These are phyloP conservation scores for Hiodon tergisus DNA, from an alignment of 2,113 vertebrate genomes.

Conservation along the genomic window DNA sequence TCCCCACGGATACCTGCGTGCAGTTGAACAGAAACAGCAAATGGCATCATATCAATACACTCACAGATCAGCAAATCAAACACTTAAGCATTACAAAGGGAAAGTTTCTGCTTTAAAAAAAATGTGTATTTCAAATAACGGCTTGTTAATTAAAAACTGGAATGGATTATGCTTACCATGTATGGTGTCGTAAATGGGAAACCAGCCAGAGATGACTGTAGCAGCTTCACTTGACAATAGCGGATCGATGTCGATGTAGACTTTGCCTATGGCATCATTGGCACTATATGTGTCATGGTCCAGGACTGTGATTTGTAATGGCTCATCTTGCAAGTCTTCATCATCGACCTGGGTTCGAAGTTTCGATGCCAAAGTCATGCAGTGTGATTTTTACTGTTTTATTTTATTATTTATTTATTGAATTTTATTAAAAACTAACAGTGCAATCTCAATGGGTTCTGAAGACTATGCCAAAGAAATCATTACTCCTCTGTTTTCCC, in stretches of 20 bases:
- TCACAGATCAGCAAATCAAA: neutral
- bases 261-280: slow-evolving; percentile 97
- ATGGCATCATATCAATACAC: neutral
- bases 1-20: slow-evolving; percentile 87
- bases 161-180: slow-evolving; percentile 68
- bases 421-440: no score
- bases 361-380: neutral
- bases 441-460: no score
- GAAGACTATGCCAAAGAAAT: neutral
- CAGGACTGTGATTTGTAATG: slow-evolving; percentile 92
- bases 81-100: neutral
- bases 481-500: neutral
- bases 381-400: neutral
- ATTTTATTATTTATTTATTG: neutral
- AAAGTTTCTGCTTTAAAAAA: neutral
- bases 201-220: slow-evolving; percentile 95
- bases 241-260: slow-evolving; percentile 97
- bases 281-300: slow-evolving; percentile 98
- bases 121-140: neutral
- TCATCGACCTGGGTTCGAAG: slow-evolving; percentile 80
- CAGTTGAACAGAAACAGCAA: neutral
- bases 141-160: neutral
- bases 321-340: slow-evolving; percentile 95
- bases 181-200: slow-evolving; percentile 98
- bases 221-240: slow-evolving; percentile 90